These are phyloP conservation scores for Mus spicilegus DNA, from an alignment of 2,113 vertebrate species.

Conservation along the genomic window DNA sequence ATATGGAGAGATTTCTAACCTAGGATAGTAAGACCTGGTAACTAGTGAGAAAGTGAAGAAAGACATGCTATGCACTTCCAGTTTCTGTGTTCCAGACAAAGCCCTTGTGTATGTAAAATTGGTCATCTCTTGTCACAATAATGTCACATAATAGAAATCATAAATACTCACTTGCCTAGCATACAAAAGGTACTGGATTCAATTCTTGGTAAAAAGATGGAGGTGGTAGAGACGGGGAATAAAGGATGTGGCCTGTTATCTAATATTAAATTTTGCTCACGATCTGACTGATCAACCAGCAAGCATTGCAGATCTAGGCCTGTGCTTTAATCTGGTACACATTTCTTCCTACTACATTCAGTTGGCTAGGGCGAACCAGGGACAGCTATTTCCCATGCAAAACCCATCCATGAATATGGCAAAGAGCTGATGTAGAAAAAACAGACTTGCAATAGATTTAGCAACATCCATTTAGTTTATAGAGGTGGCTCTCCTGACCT, in stretches of 20 bases:
- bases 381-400: not conserved
- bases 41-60: not conserved
- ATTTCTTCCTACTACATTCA: not conserved
- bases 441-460: not conserved
- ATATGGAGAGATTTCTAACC: not conserved
- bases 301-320: not conserved
- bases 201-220: not conserved
- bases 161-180: not conserved
- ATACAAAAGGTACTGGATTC: not conserved
- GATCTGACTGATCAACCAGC: not conserved
- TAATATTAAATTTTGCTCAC: not conserved
- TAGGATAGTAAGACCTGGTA: not conserved
- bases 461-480: not conserved
- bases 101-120: not conserved
- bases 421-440: not conserved
- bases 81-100: not conserved
- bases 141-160: not conserved
- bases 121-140: not conserved
- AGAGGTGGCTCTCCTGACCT: not conserved
- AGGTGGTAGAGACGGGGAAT: too few relatives aligned
- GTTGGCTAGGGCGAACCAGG: not conserved
- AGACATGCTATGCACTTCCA: fast-evolving
- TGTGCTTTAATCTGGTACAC: not conserved
- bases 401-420: not conserved
- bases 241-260: not conserved